Conservation (phyloP, 2,113 vertebrate species). For the Barnardius zonarius region DNA sequence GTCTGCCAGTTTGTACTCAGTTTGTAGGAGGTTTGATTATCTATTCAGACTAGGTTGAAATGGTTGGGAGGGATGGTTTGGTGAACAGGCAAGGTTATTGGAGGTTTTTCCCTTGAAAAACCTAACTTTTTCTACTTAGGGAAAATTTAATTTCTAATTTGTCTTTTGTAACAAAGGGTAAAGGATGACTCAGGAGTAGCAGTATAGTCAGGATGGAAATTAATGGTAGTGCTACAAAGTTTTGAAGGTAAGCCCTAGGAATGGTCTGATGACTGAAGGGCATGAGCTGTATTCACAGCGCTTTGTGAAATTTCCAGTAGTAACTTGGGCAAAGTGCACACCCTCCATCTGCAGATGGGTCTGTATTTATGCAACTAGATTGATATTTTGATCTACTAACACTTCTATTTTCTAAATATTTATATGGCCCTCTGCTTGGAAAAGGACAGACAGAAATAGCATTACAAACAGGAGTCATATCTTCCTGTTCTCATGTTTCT, state of each 20-base stretch:
- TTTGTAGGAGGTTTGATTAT: not conserved
- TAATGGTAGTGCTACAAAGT: not conserved
- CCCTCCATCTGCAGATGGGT: not conserved
- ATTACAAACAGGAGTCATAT: not conserved
- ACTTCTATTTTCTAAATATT: not conserved
- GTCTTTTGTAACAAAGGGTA: not conserved
- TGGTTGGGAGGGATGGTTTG: not conserved
- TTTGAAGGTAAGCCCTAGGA: not conserved
- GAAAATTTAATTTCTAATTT: not conserved
- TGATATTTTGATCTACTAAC: not conserved
- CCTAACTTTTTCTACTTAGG: not conserved
- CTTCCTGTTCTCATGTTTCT: conserved; percentile 21
- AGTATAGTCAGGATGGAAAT: not conserved
- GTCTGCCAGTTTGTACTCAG: not conserved
- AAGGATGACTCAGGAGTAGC: not conserved
- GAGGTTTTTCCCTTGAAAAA: not conserved
- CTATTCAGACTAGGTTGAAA: not conserved
- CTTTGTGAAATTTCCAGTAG: not conserved
- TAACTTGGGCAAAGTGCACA: fast-evolving
- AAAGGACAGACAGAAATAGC: conserved; percentile 5
- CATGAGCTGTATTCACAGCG: fast-evolving
- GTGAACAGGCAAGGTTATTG: not conserved
- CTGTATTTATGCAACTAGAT: not conserved
- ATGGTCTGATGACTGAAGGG: not conserved
- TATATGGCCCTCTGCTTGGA: not conserved